These are phyloP conservation scores for Gambusia holbrooki DNA, from an alignment of 2,113 vertebrate genomes.

Conservation along the genomic window DNA sequence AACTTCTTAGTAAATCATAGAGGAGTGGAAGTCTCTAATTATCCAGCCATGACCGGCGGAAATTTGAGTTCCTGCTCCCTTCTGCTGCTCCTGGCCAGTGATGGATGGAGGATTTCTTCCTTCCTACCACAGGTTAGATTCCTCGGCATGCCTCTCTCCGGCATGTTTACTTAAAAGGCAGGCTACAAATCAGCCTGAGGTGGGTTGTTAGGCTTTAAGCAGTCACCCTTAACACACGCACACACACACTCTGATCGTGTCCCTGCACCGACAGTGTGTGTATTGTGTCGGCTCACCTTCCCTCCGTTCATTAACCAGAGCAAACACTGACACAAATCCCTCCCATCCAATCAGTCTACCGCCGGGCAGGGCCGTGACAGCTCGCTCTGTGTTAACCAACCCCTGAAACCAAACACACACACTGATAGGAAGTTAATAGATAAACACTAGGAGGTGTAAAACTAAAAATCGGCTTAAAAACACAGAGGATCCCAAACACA, in stretches of 20 bases:
- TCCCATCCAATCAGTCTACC: constrained; percentile 62
- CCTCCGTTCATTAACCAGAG: constrained; percentile 74
- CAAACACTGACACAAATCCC: constrained; percentile 68
- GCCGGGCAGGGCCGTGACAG: constrained; percentile 51
- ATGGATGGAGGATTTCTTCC: constrained; percentile 57
- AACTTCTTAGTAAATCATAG: not conserved
- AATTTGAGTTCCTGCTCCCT: constrained; percentile 6
- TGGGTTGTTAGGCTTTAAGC: constrained; percentile 63
- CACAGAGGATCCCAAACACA: not conserved
- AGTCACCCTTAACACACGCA: constrained; percentile 44
- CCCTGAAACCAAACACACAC: constrained; percentile 27
- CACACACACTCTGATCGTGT: constrained; percentile 35
- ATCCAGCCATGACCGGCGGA: constrained; percentile 1
- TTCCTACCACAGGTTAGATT: constrained; percentile 61
- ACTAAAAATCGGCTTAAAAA: constrained; percentile 13
- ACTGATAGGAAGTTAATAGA: constrained; percentile 15
- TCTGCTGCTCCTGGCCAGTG: constrained; percentile 33
- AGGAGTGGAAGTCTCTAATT: constrained; percentile 29
- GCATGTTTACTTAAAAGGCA: constrained; percentile 77
- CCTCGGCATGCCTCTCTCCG: constrained; percentile 35
- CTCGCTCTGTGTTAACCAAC: constrained; percentile 23
- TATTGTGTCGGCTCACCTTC: constrained; percentile 67
- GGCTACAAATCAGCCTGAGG: constrained; percentile 80
- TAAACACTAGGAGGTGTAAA: constrained; percentile 17
- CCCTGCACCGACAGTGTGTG: constrained; percentile 40